A percentile compares a stretch with the other conserved stretches of the same genome.
Evolutionary conservation across 2,113 vertebrate genomes (phyloP).

Genomic region (Onychorhynchus coronatus): DNA sequence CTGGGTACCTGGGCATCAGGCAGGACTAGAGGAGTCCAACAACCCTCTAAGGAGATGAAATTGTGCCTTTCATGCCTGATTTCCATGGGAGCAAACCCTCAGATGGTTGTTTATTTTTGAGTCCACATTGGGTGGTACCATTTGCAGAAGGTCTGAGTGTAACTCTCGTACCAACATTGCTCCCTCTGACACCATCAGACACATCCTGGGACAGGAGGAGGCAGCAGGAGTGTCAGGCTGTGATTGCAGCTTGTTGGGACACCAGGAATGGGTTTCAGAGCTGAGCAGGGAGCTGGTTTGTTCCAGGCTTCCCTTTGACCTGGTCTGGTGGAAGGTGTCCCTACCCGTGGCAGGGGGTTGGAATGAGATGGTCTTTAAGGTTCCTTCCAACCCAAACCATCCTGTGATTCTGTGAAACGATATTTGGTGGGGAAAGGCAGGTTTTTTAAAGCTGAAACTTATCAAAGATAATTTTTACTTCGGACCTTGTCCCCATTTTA

Average conservation of each 20-base stretch:
- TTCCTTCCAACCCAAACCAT: neutral
- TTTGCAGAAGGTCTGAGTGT: neutral
- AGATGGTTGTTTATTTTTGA: neutral
- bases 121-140: neutral
- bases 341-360: neutral
- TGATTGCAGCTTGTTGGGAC: neutral
- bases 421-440: rapidly evolving
- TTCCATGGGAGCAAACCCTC: neutral
- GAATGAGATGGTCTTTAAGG: neutral
- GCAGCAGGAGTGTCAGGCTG: neutral
- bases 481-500: neutral
- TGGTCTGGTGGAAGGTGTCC: neutral
- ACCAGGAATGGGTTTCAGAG: neutral
- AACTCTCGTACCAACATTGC: rapidly evolving
- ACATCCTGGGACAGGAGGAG: rapidly evolving
- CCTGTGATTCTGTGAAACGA: neutral
- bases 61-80: neutral
- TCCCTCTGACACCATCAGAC: neutral
- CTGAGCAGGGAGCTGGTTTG: neutral
- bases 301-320: neutral
- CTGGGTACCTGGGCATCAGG: neutral
- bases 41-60: neutral
- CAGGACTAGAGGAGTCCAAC: neutral
- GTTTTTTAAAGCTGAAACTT: neutral
- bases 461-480: neutral